Evolutionary conservation across 2,888 invertebrate genomes (phyloP).

Genomic region (Leptopilina drosophilae): DNA sequence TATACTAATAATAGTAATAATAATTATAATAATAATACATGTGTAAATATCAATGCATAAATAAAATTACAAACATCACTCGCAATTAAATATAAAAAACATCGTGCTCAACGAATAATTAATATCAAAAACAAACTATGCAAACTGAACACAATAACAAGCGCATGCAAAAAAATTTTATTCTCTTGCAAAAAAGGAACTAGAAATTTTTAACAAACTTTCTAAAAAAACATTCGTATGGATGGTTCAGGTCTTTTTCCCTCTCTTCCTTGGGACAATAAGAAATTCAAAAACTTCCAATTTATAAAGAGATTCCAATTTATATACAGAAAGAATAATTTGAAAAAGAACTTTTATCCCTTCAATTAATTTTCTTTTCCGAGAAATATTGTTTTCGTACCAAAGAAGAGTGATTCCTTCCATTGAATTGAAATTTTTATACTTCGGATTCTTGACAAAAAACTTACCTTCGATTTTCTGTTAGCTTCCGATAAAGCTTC

Average conservation of each 20-base stretch:
- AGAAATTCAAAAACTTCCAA: not conserved
- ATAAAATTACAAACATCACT: not conserved
- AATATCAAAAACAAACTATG: not conserved
- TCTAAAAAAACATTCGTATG: not conserved
- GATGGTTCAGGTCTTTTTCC: slow-evolving; percentile 24
- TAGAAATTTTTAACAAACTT: not conserved
- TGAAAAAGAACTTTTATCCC: not conserved
- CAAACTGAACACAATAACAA: not conserved
- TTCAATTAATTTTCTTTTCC: not conserved
- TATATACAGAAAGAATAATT: not conserved
- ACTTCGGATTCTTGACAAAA: slow-evolving; percentile 23
- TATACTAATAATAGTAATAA: too few relatives aligned
- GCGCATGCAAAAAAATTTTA: not conserved
- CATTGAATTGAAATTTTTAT: not conserved
- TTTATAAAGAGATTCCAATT: too few relatives aligned
- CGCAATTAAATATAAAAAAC: not conserved
- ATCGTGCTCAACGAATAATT: slow-evolving; percentile 22
- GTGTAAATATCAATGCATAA: not conserved
- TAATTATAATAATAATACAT: not conserved
- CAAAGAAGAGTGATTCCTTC: not conserved
- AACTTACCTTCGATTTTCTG: slow-evolving; percentile 43
- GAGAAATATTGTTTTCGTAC: not conserved
- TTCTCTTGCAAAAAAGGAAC: not conserved
- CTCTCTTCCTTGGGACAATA: not conserved
- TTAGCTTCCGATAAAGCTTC: slow-evolving; percentile 38